Evolutionary conservation across 1,140 invertebrate genomes (phyloP).

Genomic region (Archivesica marissinica): DNA sequence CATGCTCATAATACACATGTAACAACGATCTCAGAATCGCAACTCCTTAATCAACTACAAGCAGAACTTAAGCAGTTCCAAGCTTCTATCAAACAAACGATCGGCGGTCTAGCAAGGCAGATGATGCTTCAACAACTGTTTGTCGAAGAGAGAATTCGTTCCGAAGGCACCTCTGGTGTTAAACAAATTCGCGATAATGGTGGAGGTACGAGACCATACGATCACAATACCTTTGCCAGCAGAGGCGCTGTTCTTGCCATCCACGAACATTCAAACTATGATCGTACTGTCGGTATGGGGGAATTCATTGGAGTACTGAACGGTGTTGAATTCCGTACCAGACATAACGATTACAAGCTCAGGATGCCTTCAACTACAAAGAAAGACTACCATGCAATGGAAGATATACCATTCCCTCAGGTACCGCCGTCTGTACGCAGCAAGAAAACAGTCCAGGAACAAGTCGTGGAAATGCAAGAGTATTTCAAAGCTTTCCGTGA

Average conservation of each 20-base stretch:
- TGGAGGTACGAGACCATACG: constrained; percentile 62
- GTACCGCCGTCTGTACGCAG: constrained; percentile 74
- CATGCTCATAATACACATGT: no score
- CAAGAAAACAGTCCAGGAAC: constrained; percentile 71
- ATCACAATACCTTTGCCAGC: constrained; percentile 19
- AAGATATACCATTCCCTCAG: constrained; percentile 76
- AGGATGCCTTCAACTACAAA: constrained; percentile 66
- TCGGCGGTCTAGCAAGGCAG: constrained; percentile 64
- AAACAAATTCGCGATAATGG: constrained; percentile 65
- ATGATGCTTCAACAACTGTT: constrained; percentile 73
- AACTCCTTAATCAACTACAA: not conserved
- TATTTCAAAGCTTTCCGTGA: constrained; percentile 78
- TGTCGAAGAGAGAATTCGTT: constrained; percentile 71
- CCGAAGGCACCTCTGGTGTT: constrained; percentile 70
- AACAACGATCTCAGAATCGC: not conserved
- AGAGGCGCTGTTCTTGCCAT: constrained; percentile 48
- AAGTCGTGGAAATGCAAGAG: constrained; percentile 76
- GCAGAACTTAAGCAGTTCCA: not conserved
- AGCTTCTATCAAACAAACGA: constrained; percentile 26
- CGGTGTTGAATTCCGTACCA: constrained; percentile 79
- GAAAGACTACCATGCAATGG: constrained; percentile 64
- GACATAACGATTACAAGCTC: constrained; percentile 80
- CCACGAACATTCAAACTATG: constrained; percentile 75
- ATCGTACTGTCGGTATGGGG: constrained; percentile 76
- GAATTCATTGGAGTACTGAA: constrained; percentile 76